A percentile compares a stretch with the other conserved stretches of the same genome.
These are phyloP conservation scores for Heliocidaris erythrogramma DNA, from an alignment of 35 echinoderm and acorn worm genomes.

Conservation along the genomic window DNA sequence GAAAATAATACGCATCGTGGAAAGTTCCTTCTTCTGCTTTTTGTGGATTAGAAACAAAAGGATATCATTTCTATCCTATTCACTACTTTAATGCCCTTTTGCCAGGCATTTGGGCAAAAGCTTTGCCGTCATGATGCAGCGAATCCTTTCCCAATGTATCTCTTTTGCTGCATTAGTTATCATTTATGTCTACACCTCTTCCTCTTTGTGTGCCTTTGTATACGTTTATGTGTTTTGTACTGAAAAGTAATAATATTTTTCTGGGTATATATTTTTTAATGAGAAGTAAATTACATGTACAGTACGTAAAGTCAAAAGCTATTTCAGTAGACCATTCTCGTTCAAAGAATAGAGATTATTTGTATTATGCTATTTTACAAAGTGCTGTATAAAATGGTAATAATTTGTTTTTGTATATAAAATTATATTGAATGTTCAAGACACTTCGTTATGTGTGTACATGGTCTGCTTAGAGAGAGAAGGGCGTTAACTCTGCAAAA, in stretches of 20 bases:
- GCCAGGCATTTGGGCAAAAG: background rate
- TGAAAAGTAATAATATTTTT: conserved; percentile 22
- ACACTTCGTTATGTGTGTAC: too few species aligned
- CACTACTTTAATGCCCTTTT: background rate
- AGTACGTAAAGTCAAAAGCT: background rate
- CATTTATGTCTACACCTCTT: background rate
- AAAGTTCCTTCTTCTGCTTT: background rate
- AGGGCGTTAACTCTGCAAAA: too few species aligned
- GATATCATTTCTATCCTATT: background rate
- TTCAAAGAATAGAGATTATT: background rate
- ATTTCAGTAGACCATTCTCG: background rate
- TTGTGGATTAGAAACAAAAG: background rate
- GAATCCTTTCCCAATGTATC: background rate
- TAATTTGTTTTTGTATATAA: background rate
- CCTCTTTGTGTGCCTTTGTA: background rate
- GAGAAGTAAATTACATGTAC: background rate
- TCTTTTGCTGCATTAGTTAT: background rate
- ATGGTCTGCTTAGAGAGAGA: too few species aligned
- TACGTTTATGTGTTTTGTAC: background rate
- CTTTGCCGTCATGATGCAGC: background rate
- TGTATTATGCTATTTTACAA: background rate
- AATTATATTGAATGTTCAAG: background rate
- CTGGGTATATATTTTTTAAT: conserved; percentile 41
- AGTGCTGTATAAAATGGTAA: conserved; percentile 10
- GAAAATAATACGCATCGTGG: too few species aligned